Evolutionary conservation across 2,113 vertebrate species (phyloP), one percentile per base, ranked within the genome.

Genomic region (Solea solea): DNA sequence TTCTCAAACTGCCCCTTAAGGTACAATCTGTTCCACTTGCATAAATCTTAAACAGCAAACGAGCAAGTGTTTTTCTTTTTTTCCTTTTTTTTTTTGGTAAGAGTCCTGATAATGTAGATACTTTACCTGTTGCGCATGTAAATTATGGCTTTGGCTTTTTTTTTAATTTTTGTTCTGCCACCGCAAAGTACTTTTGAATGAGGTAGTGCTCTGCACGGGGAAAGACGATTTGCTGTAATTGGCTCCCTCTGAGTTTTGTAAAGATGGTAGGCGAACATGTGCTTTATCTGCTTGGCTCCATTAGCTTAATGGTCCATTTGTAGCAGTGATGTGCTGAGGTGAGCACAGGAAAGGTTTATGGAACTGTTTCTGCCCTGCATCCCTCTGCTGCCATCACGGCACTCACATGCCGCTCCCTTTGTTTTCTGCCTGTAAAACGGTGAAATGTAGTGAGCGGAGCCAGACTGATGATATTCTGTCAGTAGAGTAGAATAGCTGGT

Each of bases 281-380:
- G 82, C 81, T 88, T 80, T 65, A 63, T 81, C 75, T 54, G 65
- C 67, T 80, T 45, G 69, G 34, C 69, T 67, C 82, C 72, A 83
- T 88, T 82, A 88, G 60, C 44, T 54, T 83, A 66, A 74, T 83
- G 78, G 74, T 81, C 72, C 66, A 80, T 70, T 86, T 88, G 82
- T 74, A 80, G 61, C 83, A 46, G 65, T 64, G 77, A 63, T 83
- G 67, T 85, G 84, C 82, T 81, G 83, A 83, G 81, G 76, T 14
- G 77, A 60, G 81, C 80, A 71, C 55, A 16, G 44, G 28, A 66
- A 3, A 77, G 70, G 74, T 78, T 77, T 79, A 80, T 72, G 76
- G 67, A 82, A 81, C 64, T 57, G 40, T 73, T 72, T 62, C 62
- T 39, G n/a, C 58, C 74, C 68, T 5, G 2, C 46, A n/a, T 72